Conservation (phyloP, 2,113 vertebrate species). For the Potamarius usumacintae region DNA sequence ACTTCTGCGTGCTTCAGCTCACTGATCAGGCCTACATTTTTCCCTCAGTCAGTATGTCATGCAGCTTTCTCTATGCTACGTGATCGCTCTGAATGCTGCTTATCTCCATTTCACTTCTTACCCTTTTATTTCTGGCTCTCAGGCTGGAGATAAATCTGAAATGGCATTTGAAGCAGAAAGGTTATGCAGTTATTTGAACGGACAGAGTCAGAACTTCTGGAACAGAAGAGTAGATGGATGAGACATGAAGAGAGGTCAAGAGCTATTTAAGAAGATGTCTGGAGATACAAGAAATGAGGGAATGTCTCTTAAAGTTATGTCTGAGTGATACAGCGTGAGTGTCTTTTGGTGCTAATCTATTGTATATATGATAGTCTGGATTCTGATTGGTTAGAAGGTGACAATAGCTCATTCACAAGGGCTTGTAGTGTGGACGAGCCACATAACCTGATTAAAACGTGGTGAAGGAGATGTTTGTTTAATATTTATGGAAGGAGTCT, state of each 20-base stretch:
- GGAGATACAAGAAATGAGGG: background rate
- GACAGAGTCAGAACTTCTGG: background rate
- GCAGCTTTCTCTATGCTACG: background rate
- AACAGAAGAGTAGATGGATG: slow-evolving; percentile 1
- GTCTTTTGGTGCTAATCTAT: background rate
- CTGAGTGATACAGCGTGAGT: background rate
- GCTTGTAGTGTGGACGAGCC: too few species aligned
- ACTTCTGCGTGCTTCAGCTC: background rate
- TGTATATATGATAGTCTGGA: too few species aligned
- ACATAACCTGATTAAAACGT: background rate
- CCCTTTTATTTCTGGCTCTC: slow-evolving; percentile 13
- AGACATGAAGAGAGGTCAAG: background rate
- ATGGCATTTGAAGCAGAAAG: slow-evolving; percentile 14
- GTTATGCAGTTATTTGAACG: slow-evolving; percentile 7
- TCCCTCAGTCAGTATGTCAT: background rate
- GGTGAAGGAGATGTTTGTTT: background rate
- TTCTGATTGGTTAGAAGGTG: background rate
- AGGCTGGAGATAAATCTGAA: slow-evolving; percentile 10
- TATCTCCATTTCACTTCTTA: slow-evolving; percentile 42
- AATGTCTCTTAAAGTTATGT: background rate
- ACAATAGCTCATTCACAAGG: background rate
- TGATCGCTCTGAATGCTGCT: background rate
- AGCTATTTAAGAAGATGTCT: slow-evolving; percentile 34
- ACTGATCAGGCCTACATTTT: background rate
- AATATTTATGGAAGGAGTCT: background rate